These are phyloP conservation scores for Talpa occidentalis DNA, from an alignment of 2,113 vertebrate genomes.

Conservation along the genomic window DNA sequence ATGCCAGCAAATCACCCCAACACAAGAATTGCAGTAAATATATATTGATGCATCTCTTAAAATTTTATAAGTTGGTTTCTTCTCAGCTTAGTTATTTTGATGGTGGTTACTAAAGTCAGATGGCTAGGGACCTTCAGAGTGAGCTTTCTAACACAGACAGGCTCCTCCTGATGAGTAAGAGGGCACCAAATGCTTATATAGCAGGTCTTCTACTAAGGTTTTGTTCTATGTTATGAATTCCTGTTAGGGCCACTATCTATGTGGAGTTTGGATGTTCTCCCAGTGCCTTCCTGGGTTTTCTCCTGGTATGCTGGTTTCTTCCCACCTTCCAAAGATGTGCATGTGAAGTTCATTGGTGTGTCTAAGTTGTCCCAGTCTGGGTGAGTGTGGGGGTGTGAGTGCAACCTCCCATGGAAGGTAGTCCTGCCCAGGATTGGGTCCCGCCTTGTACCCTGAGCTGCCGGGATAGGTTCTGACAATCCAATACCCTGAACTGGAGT, in stretches of 20 bases:
- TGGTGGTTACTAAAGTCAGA: not conserved
- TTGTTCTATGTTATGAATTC: not conserved
- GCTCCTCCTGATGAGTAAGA: not conserved
- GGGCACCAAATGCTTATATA: not conserved
- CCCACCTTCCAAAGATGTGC: not conserved
- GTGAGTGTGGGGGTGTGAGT: no score
- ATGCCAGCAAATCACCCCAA: not conserved
- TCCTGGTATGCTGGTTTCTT: not conserved
- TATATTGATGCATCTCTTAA: not conserved
- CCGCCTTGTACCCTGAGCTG: not conserved
- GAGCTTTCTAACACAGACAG: not conserved
- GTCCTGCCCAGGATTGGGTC: not conserved
- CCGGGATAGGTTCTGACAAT: no score
- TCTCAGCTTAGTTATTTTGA: not conserved
- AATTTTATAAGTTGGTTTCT: not conserved
- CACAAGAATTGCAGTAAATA: not conserved
- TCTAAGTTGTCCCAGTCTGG: no score
- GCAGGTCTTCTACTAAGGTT: not conserved
- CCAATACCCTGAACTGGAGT: not conserved
- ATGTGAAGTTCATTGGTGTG: no score
- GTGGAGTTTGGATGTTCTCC: not conserved
- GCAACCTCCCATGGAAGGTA: not conserved
- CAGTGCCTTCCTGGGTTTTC: not conserved
- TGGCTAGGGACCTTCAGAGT: not conserved
- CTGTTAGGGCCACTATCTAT: not conserved